Evolutionary conservation across 2,797 vertebrate species (phyloP).

Genomic region (Lepilemur ruficaudatus): DNA sequence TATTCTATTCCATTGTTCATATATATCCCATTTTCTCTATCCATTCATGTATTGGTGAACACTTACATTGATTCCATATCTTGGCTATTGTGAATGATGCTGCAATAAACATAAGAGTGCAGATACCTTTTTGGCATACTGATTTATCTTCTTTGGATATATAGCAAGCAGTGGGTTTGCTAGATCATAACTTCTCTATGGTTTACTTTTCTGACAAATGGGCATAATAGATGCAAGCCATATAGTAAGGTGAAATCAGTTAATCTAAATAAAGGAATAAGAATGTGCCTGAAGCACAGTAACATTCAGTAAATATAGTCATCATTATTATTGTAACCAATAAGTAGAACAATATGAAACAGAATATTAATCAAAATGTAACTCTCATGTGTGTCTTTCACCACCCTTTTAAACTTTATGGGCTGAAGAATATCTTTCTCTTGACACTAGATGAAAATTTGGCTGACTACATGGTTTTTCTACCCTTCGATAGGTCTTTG

Average conservation of each 20-base stretch:
- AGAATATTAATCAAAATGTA: background rate
- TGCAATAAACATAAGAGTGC: background rate
- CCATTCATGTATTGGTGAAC: background rate
- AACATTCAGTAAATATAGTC: background rate
- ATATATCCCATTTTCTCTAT: background rate
- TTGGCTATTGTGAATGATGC: background rate
- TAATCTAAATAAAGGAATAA: background rate
- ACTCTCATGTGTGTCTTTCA: background rate
- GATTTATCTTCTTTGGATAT: background rate
- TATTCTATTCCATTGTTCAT: background rate
- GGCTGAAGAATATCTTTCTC: background rate
- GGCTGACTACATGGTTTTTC: background rate
- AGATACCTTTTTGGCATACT: background rate
- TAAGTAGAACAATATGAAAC: background rate
- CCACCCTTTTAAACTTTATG: background rate
- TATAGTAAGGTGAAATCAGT: background rate
- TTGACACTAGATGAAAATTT: background rate
- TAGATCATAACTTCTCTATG: background rate
- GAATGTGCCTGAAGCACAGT: background rate
- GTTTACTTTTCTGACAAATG: background rate
- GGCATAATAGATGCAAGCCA: background rate
- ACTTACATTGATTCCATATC: background rate
- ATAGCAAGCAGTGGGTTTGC: background rate
- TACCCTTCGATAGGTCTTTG: background rate
- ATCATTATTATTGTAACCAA: background rate